phyloP scores from a whole-genome alignment of 2,113 vertebrate genomes.

The Sebastes schlegelii region DNA sequence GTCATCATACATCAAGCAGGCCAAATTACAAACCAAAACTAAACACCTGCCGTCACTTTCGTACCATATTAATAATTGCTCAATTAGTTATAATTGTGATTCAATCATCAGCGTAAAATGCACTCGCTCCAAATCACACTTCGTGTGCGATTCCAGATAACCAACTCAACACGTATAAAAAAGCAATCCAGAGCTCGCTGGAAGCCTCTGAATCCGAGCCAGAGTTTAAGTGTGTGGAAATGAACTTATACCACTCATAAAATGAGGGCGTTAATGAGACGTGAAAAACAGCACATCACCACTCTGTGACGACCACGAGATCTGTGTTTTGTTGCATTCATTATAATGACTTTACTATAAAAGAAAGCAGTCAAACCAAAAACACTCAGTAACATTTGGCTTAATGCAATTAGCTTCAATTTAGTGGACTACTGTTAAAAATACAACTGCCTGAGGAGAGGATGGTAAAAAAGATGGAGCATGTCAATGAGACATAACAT shows the following conservation, averaged over 20 bases:
- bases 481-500: neutral
- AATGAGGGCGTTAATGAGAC: neutral
- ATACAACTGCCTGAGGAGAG: neutral
- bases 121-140: neutral
- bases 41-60: neutral
- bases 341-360: neutral
- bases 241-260: constrained; percentile 16
- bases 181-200: neutral
- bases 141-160: neutral
- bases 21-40: neutral
- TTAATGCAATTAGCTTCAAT: neutral
- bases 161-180: neutral
- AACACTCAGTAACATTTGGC: neutral
- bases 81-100: neutral
- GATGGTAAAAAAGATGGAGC: neutral
- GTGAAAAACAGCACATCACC: neutral
- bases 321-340: neutral
- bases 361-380: neutral
- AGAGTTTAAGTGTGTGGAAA: neutral
- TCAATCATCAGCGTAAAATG: neutral
- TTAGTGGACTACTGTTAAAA: neutral
- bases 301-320: neutral
- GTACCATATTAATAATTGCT: neutral
- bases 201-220: neutral
- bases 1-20: neutral